Evolutionary conservation across 2,113 vertebrate genomes (phyloP).

Genomic region (Ammodytes marinus): DNA sequence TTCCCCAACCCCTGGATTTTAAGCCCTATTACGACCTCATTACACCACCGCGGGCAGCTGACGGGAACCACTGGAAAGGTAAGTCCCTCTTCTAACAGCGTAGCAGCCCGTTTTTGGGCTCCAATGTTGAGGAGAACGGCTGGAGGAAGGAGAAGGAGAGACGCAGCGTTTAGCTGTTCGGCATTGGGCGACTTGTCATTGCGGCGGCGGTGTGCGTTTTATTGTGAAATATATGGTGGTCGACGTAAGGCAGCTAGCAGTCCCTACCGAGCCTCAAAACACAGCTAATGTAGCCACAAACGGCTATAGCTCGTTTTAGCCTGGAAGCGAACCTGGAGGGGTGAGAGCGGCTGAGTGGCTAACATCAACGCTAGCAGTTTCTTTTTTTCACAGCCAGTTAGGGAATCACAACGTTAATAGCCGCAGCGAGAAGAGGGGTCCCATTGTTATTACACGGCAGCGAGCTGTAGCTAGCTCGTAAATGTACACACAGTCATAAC

Average conservation of each 20-base stretch:
- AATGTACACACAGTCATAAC: rapidly evolving
- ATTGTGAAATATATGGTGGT: constrained; percentile 54
- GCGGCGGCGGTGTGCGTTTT: constrained; percentile 55
- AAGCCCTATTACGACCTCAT: not conserved
- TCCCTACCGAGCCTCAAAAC: not conserved
- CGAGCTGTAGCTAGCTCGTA: constrained; percentile 10
- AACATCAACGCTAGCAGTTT: constrained; percentile 38
- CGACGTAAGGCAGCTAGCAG: constrained; percentile 6
- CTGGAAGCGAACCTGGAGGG: not conserved
- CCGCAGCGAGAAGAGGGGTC: constrained; percentile 46
- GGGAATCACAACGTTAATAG: constrained; percentile 4
- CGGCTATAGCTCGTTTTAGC: not conserved
- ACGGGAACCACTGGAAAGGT: constrained; percentile 16
- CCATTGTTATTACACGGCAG: constrained; percentile 38
- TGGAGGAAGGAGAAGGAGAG: not conserved
- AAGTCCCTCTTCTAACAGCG: not conserved
- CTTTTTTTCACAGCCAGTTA: not conserved
- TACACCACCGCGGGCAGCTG: not conserved
- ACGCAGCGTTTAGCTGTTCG: constrained; percentile 55
- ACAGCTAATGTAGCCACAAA: not conserved
- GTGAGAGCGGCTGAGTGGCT: constrained; percentile 20
- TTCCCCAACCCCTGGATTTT: not conserved
- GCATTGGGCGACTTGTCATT: constrained; percentile 69
- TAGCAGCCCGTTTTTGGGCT: not conserved
- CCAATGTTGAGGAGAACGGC: not conserved